Conservation (phyloP, 2,888 invertebrate species). For the Pammene aurita region DNA sequence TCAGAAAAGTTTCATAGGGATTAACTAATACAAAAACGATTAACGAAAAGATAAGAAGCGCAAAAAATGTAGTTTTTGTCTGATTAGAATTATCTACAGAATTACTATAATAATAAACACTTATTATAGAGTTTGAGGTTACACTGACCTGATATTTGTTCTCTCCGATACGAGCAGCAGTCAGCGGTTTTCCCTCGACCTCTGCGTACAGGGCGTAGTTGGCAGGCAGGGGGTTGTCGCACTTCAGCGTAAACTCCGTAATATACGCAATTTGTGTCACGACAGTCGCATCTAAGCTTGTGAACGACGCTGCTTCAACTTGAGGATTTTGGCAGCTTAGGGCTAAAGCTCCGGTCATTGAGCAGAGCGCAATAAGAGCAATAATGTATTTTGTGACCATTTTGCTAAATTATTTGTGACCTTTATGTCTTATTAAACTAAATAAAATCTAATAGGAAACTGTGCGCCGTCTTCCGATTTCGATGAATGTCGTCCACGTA, state of each 20-base stretch:
- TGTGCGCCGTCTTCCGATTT: slow-evolving; percentile 45
- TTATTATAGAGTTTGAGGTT: slow-evolving; percentile 22
- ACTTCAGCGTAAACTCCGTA: slow-evolving; percentile 93
- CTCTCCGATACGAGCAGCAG: slow-evolving; percentile 90
- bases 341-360: slow-evolving; percentile 57
- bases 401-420: slow-evolving; percentile 59
- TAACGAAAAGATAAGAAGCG: too few relatives aligned
- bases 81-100: too few relatives aligned
- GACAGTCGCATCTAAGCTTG: slow-evolving; percentile 96
- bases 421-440: slow-evolving; percentile 54
- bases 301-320: slow-evolving; percentile 91
- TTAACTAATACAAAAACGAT: too few relatives aligned
- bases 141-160: slow-evolving; percentile 92
- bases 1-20: too few relatives aligned
- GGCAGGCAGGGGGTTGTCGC: slow-evolving; percentile 85
- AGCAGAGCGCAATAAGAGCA: slow-evolving; percentile 60
- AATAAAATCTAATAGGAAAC: slow-evolving; percentile 50
- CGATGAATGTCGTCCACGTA: slow-evolving; percentile 34
- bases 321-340: slow-evolving; percentile 83
- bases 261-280: slow-evolving; percentile 95
- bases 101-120: neutral
- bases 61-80: too few relatives aligned
- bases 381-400: slow-evolving; percentile 74
- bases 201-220: slow-evolving; percentile 94
- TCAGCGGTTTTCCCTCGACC: slow-evolving; percentile 92